phyloP scores from a whole-genome alignment of 2,888 invertebrate species.

The Therioaphis trifolii region DNA sequence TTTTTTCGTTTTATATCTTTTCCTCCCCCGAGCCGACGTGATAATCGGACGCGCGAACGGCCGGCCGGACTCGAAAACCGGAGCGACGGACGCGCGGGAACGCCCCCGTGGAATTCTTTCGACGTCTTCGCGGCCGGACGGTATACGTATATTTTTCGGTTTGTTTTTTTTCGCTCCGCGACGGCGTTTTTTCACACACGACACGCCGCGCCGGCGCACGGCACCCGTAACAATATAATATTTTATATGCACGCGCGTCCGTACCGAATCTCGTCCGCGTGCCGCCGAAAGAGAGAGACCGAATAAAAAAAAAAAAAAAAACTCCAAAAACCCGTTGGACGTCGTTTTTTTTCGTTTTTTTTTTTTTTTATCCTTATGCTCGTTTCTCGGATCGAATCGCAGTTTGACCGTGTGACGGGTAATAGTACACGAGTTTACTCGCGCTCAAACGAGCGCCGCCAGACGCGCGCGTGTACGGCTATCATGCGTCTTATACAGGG shows the following conservation, averaged over 20 bases:
- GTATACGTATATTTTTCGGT: neutral
- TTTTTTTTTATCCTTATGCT: neutral
- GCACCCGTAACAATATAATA: too few relatives aligned
- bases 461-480: too few relatives aligned
- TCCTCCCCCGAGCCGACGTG: neutral
- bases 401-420: neutral
- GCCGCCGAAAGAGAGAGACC: neutral
- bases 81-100: neutral
- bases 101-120: too few relatives aligned
- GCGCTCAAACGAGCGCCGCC: too few relatives aligned
- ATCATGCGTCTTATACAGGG: neutral
- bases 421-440: too few relatives aligned
- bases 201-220: neutral
- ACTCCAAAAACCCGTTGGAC: neutral
- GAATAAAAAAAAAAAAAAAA: neutral
- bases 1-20: neutral
- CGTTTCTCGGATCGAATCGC: conserved; percentile 5
- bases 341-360: neutral
- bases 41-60: neutral
- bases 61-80: conserved; percentile 4
- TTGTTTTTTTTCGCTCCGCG: neutral
- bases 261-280: conserved; percentile 5
- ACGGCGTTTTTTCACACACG: conserved; percentile 13
- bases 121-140: neutral
- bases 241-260: neutral